These are phyloP conservation scores for Phragmatobia fuliginosa DNA, from an alignment of 2,888 invertebrate genomes.

Conservation along the genomic window DNA sequence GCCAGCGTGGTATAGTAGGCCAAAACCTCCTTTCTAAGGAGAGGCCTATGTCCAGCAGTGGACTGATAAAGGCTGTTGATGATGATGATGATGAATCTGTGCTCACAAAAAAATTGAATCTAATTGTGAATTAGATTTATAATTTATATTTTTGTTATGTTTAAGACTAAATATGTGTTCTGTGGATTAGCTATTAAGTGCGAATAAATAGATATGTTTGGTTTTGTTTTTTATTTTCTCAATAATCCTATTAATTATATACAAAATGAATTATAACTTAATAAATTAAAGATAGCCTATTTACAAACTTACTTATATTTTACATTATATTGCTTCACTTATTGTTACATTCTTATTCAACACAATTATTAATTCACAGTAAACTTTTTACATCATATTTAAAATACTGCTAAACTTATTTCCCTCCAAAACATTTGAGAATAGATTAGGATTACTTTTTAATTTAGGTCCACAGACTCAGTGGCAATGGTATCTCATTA, in stretches of 20 bases:
- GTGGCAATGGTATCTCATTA: neutral
- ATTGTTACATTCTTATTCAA: slow-evolving; percentile 16
- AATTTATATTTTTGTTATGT: neutral
- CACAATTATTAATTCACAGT: neutral
- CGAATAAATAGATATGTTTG: slow-evolving; percentile 39
- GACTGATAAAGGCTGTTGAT: too few relatives aligned
- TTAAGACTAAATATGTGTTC: neutral
- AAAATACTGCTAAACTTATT: neutral
- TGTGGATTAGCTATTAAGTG: neutral
- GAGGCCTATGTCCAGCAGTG: too few relatives aligned
- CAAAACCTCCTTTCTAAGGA: too few relatives aligned
- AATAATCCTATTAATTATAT: slow-evolving; percentile 22
- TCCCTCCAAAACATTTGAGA: neutral
- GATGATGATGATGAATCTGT: too few relatives aligned
- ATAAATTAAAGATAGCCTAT: slow-evolving; percentile 23
- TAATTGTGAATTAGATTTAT: slow-evolving; percentile 4
- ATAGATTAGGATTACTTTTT: neutral
- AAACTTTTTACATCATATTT: slow-evolving; percentile 7
- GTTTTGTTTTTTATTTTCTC: slow-evolving; percentile 40
- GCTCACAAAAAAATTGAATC: too few relatives aligned
- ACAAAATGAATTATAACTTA: slow-evolving; percentile 16
- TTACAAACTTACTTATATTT: slow-evolving; percentile 18
- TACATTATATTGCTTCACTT: slow-evolving; percentile 34
- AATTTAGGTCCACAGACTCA: neutral
- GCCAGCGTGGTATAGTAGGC: too few relatives aligned